A percentile compares a stretch with the other conserved stretches of the same genome.
Conservation (phyloP, 1,140 invertebrate genomes). For the Apis florea region DNA sequence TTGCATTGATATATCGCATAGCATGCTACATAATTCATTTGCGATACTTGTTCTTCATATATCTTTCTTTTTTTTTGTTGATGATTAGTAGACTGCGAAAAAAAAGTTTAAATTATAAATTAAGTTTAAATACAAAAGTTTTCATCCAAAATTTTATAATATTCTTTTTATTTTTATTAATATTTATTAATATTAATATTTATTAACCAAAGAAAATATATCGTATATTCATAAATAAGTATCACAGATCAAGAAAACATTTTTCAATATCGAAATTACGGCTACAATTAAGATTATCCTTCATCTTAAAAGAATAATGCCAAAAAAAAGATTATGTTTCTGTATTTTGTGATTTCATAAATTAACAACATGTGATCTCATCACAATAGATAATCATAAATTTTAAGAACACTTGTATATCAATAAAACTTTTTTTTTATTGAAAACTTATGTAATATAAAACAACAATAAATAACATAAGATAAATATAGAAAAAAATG, state of each 20-base stretch:
- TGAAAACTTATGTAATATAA: neutral
- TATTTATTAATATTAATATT: no score
- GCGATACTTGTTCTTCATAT: neutral
- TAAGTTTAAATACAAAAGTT: no score
- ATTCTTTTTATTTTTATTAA: no score
- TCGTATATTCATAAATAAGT: constrained; percentile 12
- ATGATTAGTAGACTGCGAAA: no score
- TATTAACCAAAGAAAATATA: neutral
- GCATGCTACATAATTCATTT: neutral
- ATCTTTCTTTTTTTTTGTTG: neutral
- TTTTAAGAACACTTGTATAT: no score
- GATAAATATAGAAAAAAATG: neutral
- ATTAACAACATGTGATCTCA: neutral
- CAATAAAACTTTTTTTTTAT: no score
- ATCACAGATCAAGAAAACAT: constrained; percentile 34
- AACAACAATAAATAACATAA: neutral
- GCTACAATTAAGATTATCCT: constrained; percentile 37
- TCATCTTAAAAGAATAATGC: constrained; percentile 13
- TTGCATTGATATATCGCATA: neutral
- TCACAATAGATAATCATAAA: no score
- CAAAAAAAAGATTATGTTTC: neutral
- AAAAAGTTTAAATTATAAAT: no score
- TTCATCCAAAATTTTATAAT: no score
- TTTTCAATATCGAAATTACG: constrained; percentile 42
- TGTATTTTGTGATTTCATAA: neutral